Evolutionary conservation across 2,888 invertebrate genomes (phyloP).

Genomic region (Lathronympha strigana): DNA sequence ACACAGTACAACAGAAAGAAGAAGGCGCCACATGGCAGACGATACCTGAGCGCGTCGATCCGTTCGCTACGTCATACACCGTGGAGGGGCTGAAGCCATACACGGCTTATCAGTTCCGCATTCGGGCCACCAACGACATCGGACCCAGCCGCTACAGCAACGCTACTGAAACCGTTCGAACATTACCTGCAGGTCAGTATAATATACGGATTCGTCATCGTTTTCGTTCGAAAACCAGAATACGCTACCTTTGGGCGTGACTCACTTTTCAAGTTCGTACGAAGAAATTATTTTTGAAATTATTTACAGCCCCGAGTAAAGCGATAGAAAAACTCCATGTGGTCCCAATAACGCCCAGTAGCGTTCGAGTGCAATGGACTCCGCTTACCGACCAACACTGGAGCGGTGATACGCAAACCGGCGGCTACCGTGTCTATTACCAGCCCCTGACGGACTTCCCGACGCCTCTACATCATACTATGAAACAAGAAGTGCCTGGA

Average conservation of each 20-base stretch:
- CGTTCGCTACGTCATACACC: slow-evolving; percentile 93
- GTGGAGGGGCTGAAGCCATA: slow-evolving; percentile 93
- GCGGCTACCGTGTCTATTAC: slow-evolving; percentile 95
- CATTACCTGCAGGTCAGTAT: slow-evolving; percentile 90
- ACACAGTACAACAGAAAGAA: slow-evolving; percentile 95
- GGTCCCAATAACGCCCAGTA: slow-evolving; percentile 96
- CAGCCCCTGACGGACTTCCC: slow-evolving; percentile 96
- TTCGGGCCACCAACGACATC: slow-evolving; percentile 98
- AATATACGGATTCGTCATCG: background rate
- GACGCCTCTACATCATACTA: slow-evolving; percentile 91
- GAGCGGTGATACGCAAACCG: slow-evolving; percentile 94
- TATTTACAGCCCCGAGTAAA: slow-evolving; percentile 89
- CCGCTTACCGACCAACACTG: slow-evolving; percentile 90
- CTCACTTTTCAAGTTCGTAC: background rate
- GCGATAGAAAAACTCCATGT: slow-evolving; percentile 93
- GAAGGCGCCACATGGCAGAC: slow-evolving; percentile 93
- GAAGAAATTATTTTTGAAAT: background rate
- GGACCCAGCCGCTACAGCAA: slow-evolving; percentile 96
- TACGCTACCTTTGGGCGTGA: no score
- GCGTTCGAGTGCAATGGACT: slow-evolving; percentile 96
- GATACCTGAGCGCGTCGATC: slow-evolving; percentile 94
- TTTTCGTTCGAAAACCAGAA: background rate
- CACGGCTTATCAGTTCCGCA: slow-evolving; percentile 95
- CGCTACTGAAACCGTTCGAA: slow-evolving; percentile 93
- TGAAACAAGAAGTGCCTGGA: slow-evolving; percentile 92